Conservation (phyloP, 2,113 vertebrate genomes). For the Syngnathus floridae region DNA sequence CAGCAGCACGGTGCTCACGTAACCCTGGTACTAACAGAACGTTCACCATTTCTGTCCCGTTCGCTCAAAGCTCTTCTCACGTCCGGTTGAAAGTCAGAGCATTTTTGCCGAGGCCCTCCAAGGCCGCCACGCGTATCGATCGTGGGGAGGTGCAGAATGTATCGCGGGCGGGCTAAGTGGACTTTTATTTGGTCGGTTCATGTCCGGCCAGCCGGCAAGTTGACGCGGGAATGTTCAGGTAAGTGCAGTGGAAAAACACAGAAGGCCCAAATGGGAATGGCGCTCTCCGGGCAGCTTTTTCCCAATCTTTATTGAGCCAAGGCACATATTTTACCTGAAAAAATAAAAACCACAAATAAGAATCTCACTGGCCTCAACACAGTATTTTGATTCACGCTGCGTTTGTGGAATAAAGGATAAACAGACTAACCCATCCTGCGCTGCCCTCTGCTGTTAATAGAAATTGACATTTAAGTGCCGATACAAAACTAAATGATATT, state of each 20-base stretch:
- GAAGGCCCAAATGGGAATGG: background rate
- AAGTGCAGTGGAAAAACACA: slow-evolving; percentile 6
- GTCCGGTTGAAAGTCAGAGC: background rate
- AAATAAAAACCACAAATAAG: no score
- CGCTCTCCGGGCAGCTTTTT: background rate
- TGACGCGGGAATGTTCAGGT: slow-evolving; percentile 5
- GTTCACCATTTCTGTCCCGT: no score
- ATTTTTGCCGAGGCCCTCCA: background rate
- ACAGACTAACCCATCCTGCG: no score
- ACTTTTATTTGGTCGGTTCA: slow-evolving; percentile 2
- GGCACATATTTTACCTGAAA: no score
- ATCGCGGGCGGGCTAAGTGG: background rate
- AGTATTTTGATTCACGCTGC: no score
- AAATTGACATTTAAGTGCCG: no score
- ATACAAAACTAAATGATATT: no score
- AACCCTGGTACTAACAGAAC: background rate
- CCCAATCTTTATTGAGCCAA: background rate
- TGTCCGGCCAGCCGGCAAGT: slow-evolving; percentile 4
- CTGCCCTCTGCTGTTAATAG: no score
- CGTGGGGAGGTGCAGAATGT: slow-evolving; percentile 8
- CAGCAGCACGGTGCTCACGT: background rate
- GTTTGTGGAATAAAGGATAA: no score
- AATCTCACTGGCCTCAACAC: no score
- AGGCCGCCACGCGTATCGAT: background rate
- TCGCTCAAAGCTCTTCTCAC: background rate